A percentile compares a stretch with the other conserved stretches of the same genome.
Conservation (phyloP, 2,797 vertebrate species). For the Hippocampus kuda region DNA sequence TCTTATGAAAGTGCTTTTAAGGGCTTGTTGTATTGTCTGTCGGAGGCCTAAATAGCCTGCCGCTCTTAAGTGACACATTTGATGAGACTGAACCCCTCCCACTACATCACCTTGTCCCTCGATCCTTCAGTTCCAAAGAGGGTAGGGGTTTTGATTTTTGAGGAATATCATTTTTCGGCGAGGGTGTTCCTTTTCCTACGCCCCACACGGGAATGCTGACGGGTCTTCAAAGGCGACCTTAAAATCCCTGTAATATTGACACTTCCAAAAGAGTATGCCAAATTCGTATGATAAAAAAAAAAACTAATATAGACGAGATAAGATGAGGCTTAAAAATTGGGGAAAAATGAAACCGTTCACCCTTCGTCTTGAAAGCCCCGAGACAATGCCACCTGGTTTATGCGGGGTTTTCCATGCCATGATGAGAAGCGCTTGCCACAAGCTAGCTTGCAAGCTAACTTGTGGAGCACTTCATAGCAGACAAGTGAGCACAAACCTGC, state of each 20-base stretch:
- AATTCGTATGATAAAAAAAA: no score
- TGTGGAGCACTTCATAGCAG: no score
- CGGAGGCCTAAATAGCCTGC: conserved; percentile 33
- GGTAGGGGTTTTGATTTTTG: neutral
- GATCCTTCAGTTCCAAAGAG: conserved; percentile 3
- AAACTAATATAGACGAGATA: no score
- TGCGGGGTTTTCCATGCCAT: no score
- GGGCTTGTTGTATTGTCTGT: conserved; percentile 38
- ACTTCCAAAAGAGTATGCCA: no score
- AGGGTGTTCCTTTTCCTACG: neutral
- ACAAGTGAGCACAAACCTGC: no score
- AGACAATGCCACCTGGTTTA: no score
- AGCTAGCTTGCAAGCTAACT: no score
- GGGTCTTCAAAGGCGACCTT: neutral
- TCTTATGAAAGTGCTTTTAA: conserved; percentile 37
- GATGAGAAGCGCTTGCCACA: no score
- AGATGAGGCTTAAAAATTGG: no score
- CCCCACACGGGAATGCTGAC: neutral
- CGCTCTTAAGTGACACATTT: conserved; percentile 25
- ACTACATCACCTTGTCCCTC: neutral
- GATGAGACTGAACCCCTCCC: conserved; percentile 12
- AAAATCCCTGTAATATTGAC: neutral
- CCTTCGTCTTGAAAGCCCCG: no score
- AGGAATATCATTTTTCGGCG: neutral
- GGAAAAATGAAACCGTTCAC: no score